These are phyloP conservation scores for Diploscapter pachys DNA, from an alignment of 1,140 invertebrate genomes.

Conservation along the genomic window DNA sequence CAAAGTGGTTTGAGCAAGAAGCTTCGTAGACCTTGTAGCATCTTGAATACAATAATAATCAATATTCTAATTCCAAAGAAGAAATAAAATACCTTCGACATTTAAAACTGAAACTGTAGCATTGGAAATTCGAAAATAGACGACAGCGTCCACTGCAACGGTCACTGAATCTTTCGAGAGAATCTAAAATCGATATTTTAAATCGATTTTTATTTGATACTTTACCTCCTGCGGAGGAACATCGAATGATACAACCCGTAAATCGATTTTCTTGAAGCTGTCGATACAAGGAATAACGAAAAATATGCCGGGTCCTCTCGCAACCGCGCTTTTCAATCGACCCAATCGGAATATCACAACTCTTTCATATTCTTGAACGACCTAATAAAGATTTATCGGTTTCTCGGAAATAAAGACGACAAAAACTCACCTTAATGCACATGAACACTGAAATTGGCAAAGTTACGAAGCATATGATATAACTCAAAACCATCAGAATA, in stretches of 20 bases:
- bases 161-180: conserved; percentile 68
- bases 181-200: conserved; percentile 61
- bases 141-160: conserved; percentile 66
- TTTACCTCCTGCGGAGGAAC: conserved; percentile 70
- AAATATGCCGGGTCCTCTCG: conserved; percentile 65
- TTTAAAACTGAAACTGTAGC: conserved; percentile 90
- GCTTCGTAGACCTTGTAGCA: conserved; percentile 68
- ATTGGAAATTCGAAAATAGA: conserved; percentile 71
- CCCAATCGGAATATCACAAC: conserved; percentile 65
- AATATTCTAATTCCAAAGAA: neutral
- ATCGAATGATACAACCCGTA: conserved; percentile 67
- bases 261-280: conserved; percentile 65
- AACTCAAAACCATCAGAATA: too few relatives aligned
- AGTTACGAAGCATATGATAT: too few relatives aligned
- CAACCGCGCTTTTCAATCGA: conserved; percentile 63
- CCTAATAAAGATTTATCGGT: too few relatives aligned
- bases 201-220: conserved; percentile 44
- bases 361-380: conserved; percentile 66
- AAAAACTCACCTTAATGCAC: too few relatives aligned
- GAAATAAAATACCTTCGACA: conserved; percentile 17
- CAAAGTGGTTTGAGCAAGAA: conserved; percentile 60
- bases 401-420: too few relatives aligned
- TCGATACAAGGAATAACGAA: conserved; percentile 67
- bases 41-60: conserved; percentile 72
- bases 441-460: too few relatives aligned